Conservation (phyloP, 2,888 invertebrate species). For the Apamea anceps region DNA sequence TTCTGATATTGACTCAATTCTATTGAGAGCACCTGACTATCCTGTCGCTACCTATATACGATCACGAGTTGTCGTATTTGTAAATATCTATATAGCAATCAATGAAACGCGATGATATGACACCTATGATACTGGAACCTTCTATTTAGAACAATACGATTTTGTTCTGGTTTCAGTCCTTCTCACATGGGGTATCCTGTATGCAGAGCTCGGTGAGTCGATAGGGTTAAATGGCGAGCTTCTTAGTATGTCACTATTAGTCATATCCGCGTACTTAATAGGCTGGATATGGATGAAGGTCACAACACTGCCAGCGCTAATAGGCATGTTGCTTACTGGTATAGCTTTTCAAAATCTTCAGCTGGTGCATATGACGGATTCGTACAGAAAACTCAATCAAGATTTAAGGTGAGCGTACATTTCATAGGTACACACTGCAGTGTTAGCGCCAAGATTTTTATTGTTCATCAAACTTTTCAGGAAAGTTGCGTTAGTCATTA, state of each 20-base stretch:
- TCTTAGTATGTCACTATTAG: conserved; percentile 92
- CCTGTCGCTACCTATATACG: neutral
- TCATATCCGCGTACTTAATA: conserved; percentile 92
- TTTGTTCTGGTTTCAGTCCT: conserved; percentile 83
- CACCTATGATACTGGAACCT: neutral
- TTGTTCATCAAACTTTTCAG: conserved; percentile 82
- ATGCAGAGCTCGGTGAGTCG: conserved; percentile 91
- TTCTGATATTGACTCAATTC: conserved; percentile 13
- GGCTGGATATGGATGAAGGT: conserved; percentile 93
- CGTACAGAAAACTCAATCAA: conserved; percentile 91
- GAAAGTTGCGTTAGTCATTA: conserved; percentile 95
- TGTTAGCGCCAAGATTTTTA: neutral
- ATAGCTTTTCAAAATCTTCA: conserved; percentile 92
- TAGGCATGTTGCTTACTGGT: conserved; percentile 94
- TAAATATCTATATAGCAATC: neutral
- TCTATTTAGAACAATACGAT: neutral
- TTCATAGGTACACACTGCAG: neutral
- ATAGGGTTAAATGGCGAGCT: conserved; percentile 92
- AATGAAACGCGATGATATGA: neutral
- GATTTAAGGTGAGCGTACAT: conserved; percentile 89
- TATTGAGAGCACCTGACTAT: neutral
- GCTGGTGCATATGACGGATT: conserved; percentile 91
- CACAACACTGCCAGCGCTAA: conserved; percentile 93
- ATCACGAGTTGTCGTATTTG: neutral
- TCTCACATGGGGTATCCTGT: conserved; percentile 92